Base-by-base conservation (phyloP, 2,797 vertebrate species). In the Microctenopoma lineatum region DNA sequence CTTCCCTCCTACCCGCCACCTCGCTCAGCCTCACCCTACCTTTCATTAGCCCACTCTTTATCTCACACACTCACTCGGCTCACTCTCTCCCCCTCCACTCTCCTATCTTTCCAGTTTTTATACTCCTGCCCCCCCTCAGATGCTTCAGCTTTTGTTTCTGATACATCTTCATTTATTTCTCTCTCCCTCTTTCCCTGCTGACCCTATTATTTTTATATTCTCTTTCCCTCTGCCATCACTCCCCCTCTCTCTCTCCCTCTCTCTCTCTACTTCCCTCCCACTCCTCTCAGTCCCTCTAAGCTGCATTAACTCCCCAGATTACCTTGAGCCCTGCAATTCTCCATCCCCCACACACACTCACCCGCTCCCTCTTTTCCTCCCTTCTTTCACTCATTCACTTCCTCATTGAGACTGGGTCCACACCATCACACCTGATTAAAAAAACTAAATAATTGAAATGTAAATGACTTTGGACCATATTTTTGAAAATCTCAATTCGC, bases 261-360 rank as follows among this genome's bases (percentile, higher is more conserved):
- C 77, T 62, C 79, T 78, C 81, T 84, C 81, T 77, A 36, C 81
- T 84, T 88, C 90, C 85, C 87, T 92, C 91, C 86, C 89, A 53
- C 47, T 84, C 87, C 47, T 84, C 88, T 85, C 88, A 90, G 87
- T 91, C 90, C 91, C 88, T 86, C 87, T 95, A 93, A 95, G 89
- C 93, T 93, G 90, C 91, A 95, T 95, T 94, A 94, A 94, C 94
- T 93, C 89, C 86, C 77, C 83, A 92, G 92, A 93, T 94, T 95
- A 91, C 92, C 91, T 94, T 94, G 92, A 94, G 92, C 93, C 89
- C 86, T 89, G 81, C 90, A 89, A 90, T 95, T 91, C 84, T 90
- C 93, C 91, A 84, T 85, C 87, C 85, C 88, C 89, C 85, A 86
- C 75, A 46, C 75, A 46, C 87, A 79, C 85, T 84, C 86, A 77